Base-by-base conservation (phyloP, 2,797 vertebrate species). In the Yasuhikotakia modesta region DNA sequence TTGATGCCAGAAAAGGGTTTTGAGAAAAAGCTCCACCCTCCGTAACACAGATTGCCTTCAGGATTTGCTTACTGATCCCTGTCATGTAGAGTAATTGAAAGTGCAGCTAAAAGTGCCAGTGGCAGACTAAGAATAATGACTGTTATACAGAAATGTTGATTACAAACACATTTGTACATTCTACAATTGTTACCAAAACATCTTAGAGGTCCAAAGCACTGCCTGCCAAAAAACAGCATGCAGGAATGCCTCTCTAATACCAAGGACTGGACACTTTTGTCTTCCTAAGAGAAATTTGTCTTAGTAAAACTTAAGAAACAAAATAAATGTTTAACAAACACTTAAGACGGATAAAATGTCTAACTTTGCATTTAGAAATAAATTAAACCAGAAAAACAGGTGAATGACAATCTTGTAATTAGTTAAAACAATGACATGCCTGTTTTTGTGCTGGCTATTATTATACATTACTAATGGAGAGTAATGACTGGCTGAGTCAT, bases 171-270 rank as follows among this genome's bases (percentile, higher is more conserved):
- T 70, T 73, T 46, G 64, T 22, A 76, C n/a, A n/a, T n/a, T 79
- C 65, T 70, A 72, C 39, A 70, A 19, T 43, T 57, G 79, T 81
- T 64, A 81, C 45, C 68, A 60, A 11, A 63, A 73, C 65, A 63
- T 64, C 22, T 45, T 45, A 52, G 69, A 64, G 32, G 52, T 74
- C 67, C n/a, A 67, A 30, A 55, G 66, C 24, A 5, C 48, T 32
- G 66, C 57, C 65, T 75, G 79, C 73, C 66, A 84, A 82, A 72
- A 74, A 50, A 48, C 22, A 17, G 69, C 32, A 66, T 69, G 73
- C 53, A 52, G 64, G 70, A 86, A 82, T 81, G 76, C 67, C 79
- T 68, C 55, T 27, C 64, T 52, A 74, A 27, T 65, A 79, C 24
- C 32, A 52, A 21, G 50, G 16, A 76, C 11, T 53, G 57, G 24